Conservation (phyloP, 2,888 invertebrate genomes). For the Drosophila paracracens region DNA sequence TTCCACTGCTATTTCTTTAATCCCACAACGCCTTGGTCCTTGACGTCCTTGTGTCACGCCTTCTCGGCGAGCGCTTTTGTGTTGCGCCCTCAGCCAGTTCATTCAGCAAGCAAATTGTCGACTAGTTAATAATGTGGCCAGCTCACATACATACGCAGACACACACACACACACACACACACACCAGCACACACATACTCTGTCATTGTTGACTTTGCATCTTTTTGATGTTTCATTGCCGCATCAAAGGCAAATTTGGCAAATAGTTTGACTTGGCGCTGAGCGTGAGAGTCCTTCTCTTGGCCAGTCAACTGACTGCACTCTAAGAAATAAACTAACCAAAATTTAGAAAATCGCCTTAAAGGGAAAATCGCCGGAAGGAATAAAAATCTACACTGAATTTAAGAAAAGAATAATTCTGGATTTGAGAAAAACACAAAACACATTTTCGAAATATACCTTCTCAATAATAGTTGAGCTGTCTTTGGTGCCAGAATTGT, state of each 20-base stretch:
- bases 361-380: background rate
- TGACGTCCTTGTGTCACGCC: slow-evolving; percentile 43
- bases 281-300: background rate
- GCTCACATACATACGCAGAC: slow-evolving; percentile 20
- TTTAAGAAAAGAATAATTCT: background rate
- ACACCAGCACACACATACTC: background rate
- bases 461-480: background rate
- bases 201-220: slow-evolving; percentile 69
- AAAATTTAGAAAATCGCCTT: background rate
- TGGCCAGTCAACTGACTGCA: slow-evolving; percentile 2
- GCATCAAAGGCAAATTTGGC: slow-evolving; percentile 67
- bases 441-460: background rate
- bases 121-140: slow-evolving; percentile 76
- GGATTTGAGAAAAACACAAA: background rate
- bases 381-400: background rate
- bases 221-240: slow-evolving; percentile 71
- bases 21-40: slow-evolving; percentile 28
- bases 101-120: slow-evolving; percentile 64
- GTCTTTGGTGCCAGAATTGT: background rate
- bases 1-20: slow-evolving; percentile 4
- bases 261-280: slow-evolving; percentile 56
- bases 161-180: background rate
- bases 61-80: slow-evolving; percentile 33
- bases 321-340: background rate
- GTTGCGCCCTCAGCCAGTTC: slow-evolving; percentile 52